A percentile compares a stretch with the other conserved stretches of the same genome.
phyloP scores from a whole-genome alignment of 2,797 vertebrate species.

The Dipus sagitta region DNA sequence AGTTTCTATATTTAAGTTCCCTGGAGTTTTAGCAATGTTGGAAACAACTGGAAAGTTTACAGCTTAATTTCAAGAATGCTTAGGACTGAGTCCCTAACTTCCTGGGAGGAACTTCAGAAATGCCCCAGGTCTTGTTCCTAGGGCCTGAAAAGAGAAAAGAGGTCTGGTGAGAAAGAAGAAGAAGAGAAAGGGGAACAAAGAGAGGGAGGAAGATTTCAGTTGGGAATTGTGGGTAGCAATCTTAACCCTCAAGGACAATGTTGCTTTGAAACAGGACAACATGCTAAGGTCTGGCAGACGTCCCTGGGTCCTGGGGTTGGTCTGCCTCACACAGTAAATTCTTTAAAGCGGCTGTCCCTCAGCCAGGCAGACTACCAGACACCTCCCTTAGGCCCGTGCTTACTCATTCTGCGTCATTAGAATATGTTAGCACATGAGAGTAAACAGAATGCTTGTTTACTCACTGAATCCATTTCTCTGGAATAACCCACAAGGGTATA shows the following conservation, averaged over 20 bases:
- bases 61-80: background rate
- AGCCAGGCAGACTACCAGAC: background rate
- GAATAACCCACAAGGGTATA: background rate
- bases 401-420: background rate
- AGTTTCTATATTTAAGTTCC: background rate
- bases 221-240: background rate
- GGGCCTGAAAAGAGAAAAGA: background rate
- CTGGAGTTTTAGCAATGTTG: background rate
- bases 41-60: slow-evolving; percentile 27
- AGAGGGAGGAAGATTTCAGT: background rate
- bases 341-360: background rate
- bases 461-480: background rate
- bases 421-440: background rate
- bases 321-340: background rate
- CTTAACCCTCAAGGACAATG: background rate
- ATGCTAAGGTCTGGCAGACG: background rate
- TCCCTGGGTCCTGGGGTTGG: background rate
- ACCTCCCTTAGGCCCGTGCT: background rate
- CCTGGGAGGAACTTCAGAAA: background rate
- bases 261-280: background rate
- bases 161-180: background rate
- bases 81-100: background rate
- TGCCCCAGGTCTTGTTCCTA: background rate
- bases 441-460: background rate
- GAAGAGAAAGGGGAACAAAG: background rate